Evolutionary conservation across 2,888 invertebrate species (phyloP).

Genomic region (Tetranychus piercei): DNA sequence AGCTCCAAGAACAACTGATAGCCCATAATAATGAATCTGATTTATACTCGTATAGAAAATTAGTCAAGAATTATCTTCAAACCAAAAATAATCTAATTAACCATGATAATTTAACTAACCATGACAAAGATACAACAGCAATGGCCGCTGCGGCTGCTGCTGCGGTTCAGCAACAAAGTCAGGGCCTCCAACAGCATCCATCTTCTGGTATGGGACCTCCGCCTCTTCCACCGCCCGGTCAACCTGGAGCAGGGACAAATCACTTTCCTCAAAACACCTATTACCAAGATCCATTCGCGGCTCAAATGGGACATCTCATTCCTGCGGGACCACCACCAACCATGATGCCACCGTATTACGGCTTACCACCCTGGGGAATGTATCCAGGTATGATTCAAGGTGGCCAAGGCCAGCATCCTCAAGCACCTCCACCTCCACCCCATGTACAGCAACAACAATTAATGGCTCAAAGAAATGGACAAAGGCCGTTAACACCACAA

Average conservation of each 20-base stretch:
- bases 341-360: slow-evolving; percentile 63
- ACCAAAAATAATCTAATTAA: neutral
- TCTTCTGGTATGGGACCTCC: neutral
- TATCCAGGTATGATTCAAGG: slow-evolving; percentile 49
- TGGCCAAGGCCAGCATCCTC: slow-evolving; percentile 38
- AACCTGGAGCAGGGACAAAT: neutral
- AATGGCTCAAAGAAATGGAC: slow-evolving; percentile 12
- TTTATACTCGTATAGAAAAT: neutral
- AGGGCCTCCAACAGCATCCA: slow-evolving; percentile 15
- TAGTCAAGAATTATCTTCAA: neutral
- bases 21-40: neutral
- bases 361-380: slow-evolving; percentile 75
- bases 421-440: slow-evolving; percentile 25
- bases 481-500: slow-evolving; percentile 10
- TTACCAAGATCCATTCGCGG: slow-evolving; percentile 27
- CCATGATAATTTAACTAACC: slow-evolving; percentile 19
- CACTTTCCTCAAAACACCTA: slow-evolving; percentile 23
- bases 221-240: slow-evolving; percentile 2
- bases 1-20: neutral
- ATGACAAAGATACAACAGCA: slow-evolving; percentile 41
- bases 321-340: slow-evolving; percentile 14
- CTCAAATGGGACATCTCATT: slow-evolving; percentile 24
- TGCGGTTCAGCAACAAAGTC: slow-evolving; percentile 44
- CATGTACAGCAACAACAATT: slow-evolving; percentile 25
- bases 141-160: slow-evolving; percentile 39